These are phyloP conservation scores for Decapterus maruadsi DNA, from an alignment of 2,797 vertebrate genomes.

Conservation along the genomic window DNA sequence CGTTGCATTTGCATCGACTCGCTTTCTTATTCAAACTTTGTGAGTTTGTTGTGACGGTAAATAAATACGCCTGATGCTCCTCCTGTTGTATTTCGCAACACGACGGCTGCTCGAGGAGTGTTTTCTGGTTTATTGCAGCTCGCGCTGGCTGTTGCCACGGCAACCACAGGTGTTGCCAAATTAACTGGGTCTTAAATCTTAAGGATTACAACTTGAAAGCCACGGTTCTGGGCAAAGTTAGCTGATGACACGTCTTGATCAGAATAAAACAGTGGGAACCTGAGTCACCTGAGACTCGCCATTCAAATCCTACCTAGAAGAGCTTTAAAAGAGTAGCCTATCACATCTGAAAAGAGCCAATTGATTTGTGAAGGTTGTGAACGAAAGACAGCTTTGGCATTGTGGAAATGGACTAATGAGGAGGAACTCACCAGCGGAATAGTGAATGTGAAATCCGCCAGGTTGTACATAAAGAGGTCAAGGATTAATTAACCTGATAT, in stretches of 20 bases:
- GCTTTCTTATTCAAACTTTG: slow-evolving; percentile 15
- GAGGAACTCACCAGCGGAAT: neutral
- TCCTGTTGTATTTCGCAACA: neutral
- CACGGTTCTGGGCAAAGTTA: neutral
- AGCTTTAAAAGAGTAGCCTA: neutral
- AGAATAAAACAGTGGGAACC: too few species aligned
- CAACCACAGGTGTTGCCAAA: neutral
- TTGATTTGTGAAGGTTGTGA: neutral
- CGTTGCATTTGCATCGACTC: neutral
- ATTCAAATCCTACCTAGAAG: neutral
- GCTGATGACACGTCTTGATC: neutral
- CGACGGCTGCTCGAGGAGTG: neutral
- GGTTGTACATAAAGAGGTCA: neutral
- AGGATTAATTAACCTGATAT: neutral
- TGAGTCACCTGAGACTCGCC: neutral
- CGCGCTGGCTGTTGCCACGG: neutral
- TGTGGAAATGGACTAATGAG: neutral
- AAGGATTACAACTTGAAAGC: neutral
- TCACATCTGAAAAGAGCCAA: too few species aligned
- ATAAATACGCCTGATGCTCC: neutral
- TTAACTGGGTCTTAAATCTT: neutral
- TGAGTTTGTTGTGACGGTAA: slow-evolving; percentile 5
- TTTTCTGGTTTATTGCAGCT: neutral
- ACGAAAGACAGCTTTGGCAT: neutral
- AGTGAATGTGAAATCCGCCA: neutral